Evolutionary conservation across 35 echinoderm and acorn worm species (phyloP).

Genomic region (Strongylocentrotus purpuratus): DNA sequence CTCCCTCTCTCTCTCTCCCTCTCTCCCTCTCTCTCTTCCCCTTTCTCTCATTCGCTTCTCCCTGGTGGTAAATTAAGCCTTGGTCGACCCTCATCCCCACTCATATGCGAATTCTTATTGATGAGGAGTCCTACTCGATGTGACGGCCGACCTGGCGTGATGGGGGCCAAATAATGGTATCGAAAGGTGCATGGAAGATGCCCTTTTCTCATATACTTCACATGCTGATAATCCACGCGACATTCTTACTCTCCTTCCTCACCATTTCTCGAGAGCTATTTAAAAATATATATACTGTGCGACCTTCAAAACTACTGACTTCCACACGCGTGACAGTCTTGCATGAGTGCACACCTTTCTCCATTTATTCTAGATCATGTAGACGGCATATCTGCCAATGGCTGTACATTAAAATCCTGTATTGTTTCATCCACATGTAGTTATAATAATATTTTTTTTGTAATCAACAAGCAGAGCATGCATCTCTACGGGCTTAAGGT

Average conservation of each 20-base stretch:
- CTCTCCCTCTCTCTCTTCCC: background rate
- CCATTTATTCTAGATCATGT: no score
- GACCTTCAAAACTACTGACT: background rate
- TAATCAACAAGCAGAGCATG: no score
- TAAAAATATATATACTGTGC: background rate
- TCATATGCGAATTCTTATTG: slow-evolving; percentile 3
- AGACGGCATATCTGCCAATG: no score
- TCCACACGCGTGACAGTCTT: background rate
- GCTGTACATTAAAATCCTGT: no score
- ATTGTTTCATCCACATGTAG: no score
- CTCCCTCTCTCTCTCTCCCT: background rate
- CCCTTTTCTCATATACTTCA: background rate
- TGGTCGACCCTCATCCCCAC: background rate
- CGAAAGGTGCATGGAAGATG: background rate
- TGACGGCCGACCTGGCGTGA: background rate
- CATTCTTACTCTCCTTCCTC: background rate
- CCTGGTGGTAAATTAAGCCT: background rate
- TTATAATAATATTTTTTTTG: no score
- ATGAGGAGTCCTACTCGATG: background rate
- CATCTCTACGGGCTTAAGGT: no score
- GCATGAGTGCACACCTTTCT: background rate
- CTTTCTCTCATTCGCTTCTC: background rate
- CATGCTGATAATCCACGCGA: background rate
- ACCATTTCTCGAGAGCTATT: background rate
- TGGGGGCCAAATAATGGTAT: background rate